These are phyloP conservation scores for Chrysocyon brachyurus DNA, from an alignment of 2,797 vertebrate genomes.

Conservation along the genomic window DNA sequence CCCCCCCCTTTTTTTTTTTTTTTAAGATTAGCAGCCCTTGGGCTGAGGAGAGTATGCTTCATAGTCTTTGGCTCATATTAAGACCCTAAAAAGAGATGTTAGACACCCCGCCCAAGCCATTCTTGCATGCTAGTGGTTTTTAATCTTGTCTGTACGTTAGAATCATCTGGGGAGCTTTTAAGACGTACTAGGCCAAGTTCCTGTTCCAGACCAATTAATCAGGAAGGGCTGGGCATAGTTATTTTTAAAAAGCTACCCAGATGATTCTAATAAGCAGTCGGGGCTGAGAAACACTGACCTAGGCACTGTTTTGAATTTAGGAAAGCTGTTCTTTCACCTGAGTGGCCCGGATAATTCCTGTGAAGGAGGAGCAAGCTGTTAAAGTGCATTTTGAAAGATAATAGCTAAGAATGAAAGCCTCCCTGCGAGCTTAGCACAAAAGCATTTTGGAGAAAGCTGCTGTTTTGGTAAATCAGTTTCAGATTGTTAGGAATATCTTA, in stretches of 20 bases:
- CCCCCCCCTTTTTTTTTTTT: background rate
- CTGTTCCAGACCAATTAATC: constrained; percentile 58
- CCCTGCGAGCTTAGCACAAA: constrained; percentile 34
- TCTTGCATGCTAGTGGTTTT: constrained; percentile 50
- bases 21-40: background rate
- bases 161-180: constrained; percentile 62
- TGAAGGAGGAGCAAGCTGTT: constrained; percentile 62
- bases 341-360: constrained; percentile 45
- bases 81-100: constrained; percentile 56
- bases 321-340: constrained; percentile 64
- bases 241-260: constrained; percentile 66
- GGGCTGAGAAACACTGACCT: constrained; percentile 62
- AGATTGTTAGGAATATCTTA: constrained; percentile 64
- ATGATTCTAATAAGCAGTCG: constrained; percentile 65
- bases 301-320: constrained; percentile 67
- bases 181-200: constrained; percentile 12
- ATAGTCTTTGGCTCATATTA: constrained; percentile 35
- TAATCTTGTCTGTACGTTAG: constrained; percentile 39
- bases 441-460: constrained; percentile 68
- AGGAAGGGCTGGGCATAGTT: constrained; percentile 58
- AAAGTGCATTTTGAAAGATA: constrained; percentile 64
- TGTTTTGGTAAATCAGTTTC: constrained; percentile 61
- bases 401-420: constrained; percentile 71
- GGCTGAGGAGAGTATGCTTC: background rate
- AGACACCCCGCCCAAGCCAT: background rate